phyloP scores from a whole-genome alignment of 1,140 invertebrate genomes.

The Drosophila malerkotliana region DNA sequence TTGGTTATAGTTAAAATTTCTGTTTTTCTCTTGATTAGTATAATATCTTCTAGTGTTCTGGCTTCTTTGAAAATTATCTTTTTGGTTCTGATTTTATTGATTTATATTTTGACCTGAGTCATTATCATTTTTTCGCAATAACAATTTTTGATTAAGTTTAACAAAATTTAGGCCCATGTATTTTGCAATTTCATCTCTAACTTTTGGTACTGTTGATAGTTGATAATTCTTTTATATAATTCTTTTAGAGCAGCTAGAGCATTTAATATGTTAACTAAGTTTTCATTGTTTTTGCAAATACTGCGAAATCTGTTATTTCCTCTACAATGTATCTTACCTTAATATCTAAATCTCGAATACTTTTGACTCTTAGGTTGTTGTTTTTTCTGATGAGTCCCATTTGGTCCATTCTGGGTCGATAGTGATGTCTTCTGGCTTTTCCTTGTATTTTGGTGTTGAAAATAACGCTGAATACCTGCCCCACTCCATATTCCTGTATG shows the following conservation, averaged over 20 bases:
- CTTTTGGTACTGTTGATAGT: neutral
- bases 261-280: neutral
- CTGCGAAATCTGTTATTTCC: neutral
- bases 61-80: too few relatives aligned
- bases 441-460: too few relatives aligned
- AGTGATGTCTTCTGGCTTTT: neutral
- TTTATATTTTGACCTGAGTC: too few relatives aligned
- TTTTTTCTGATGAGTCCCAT: neutral
- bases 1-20: too few relatives aligned
- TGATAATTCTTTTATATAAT: too few relatives aligned
- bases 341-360: neutral
- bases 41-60: too few relatives aligned
- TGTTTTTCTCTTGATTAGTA: too few relatives aligned
- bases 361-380: neutral
- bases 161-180: neutral
- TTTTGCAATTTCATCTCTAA: neutral
- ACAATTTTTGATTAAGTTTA: neutral
- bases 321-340: neutral
- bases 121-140: neutral
- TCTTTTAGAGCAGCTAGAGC: neutral
- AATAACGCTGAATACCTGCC: too few relatives aligned
- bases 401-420: neutral
- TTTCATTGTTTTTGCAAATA: constrained; percentile 2
- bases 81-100: too few relatives aligned
- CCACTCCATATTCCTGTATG: too few relatives aligned